Percentiles rank a stretch among this genome's conserved stretches.
phyloP scores from a whole-genome alignment of 2,888 invertebrate genomes.

The Cephus nigrinus region DNA sequence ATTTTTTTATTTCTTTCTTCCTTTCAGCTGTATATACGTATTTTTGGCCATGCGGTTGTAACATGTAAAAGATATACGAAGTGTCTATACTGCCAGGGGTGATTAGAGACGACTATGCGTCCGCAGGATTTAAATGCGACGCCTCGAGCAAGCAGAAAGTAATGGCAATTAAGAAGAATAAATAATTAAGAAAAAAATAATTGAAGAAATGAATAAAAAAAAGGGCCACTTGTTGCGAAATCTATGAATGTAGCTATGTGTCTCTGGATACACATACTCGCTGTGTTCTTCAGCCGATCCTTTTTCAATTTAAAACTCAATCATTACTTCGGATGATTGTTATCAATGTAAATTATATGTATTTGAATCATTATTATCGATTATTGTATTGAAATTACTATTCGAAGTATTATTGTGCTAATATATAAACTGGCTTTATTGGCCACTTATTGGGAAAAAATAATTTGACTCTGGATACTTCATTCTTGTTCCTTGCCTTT shows the following conservation, averaged over 20 bases:
- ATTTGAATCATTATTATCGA: slow-evolving; percentile 48
- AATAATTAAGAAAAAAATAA: not conserved
- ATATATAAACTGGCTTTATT: slow-evolving; percentile 53
- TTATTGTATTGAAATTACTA: slow-evolving; percentile 53
- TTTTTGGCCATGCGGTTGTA: not conserved
- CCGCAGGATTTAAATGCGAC: not conserved
- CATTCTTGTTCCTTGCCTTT: not conserved
- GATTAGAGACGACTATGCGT: not conserved
- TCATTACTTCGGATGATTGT: slow-evolving; percentile 44
- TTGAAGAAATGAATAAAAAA: not conserved
- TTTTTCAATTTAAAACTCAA: slow-evolving; percentile 26
- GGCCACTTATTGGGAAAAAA: slow-evolving; percentile 32
- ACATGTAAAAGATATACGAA: not conserved
- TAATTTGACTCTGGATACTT: not conserved
- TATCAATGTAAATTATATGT: slow-evolving; percentile 50
- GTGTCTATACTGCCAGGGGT: not conserved
- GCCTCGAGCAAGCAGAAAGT: slow-evolving; percentile 1
- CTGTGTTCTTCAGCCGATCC: slow-evolving; percentile 30
- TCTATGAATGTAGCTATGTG: slow-evolving; percentile 53
- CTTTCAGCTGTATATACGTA: not conserved
- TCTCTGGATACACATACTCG: slow-evolving; percentile 24
- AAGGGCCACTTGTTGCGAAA: slow-evolving; percentile 17
- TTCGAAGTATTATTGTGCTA: slow-evolving; percentile 57
- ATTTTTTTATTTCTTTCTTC: not conserved
- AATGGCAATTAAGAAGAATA: slow-evolving; percentile 5